Percentiles rank a stretch among this genome's conserved stretches.
Conservation (phyloP, 2,888 invertebrate genomes). For the Doris montereyensis region DNA sequence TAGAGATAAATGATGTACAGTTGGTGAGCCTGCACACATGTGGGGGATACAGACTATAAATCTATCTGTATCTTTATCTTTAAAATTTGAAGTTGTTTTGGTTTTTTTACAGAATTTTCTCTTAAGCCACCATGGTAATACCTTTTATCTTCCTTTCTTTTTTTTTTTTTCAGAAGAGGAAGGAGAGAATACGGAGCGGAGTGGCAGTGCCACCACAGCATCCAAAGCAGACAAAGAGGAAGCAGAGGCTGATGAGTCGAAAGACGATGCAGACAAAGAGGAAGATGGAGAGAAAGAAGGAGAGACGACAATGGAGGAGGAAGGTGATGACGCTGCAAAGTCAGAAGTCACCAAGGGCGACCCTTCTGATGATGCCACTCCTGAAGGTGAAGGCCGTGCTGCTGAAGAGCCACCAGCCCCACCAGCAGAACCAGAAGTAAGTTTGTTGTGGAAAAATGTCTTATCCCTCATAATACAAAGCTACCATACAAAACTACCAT, state of each 20-base stretch:
- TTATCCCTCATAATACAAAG: too few relatives aligned
- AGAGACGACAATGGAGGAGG: conserved; percentile 36
- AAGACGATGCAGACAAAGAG: background rate
- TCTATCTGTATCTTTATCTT: too few relatives aligned
- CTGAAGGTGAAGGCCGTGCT: conserved; percentile 4
- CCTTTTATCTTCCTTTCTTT: background rate
- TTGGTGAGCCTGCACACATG: too few relatives aligned
- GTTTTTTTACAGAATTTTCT: background rate
- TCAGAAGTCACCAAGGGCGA: conserved; percentile 43
- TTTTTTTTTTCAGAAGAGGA: too few relatives aligned
- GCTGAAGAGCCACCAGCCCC: conserved; percentile 35
- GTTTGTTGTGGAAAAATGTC: too few relatives aligned
- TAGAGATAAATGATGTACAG: too few relatives aligned
- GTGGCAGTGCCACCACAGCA: conserved; percentile 46
- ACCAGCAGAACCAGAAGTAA: conserved; percentile 47
- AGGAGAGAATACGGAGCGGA: conserved; percentile 39
- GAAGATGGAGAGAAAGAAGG: conserved; percentile 28
- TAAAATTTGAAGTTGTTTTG: background rate
- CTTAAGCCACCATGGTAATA: background rate
- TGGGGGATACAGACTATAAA: too few relatives aligned
- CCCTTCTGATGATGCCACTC: background rate
- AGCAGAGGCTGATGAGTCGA: conserved; percentile 39
- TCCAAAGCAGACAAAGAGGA: conserved; percentile 43
- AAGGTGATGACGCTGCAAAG: conserved; percentile 36
- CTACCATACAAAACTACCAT: too few relatives aligned